These are phyloP conservation scores for Miltochrista miniata DNA, from an alignment of 2,888 invertebrate genomes.

Conservation along the genomic window DNA sequence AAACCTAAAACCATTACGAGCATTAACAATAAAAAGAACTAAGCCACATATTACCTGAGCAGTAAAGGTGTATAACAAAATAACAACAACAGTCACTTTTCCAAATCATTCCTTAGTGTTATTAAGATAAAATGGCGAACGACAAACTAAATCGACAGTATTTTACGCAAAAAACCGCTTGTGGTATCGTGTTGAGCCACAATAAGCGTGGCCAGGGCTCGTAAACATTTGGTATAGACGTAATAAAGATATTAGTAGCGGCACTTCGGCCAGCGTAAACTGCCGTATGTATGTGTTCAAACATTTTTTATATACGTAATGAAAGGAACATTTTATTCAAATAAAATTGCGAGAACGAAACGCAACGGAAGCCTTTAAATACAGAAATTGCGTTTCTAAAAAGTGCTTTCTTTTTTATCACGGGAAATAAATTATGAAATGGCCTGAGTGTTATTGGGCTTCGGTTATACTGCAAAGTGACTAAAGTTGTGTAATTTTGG, in stretches of 20 bases:
- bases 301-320: slow-evolving; percentile 45
- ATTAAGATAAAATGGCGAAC: slow-evolving; percentile 37
- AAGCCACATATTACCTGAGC: slow-evolving; percentile 8
- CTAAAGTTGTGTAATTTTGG: slow-evolving; percentile 4
- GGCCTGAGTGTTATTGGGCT: slow-evolving; percentile 28
- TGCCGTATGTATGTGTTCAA: slow-evolving; percentile 39
- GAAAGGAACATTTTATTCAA: slow-evolving; percentile 45
- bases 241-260: slow-evolving; percentile 65
- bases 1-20: slow-evolving; percentile 5
- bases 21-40: slow-evolving; percentile 20
- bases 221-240: slow-evolving; percentile 60
- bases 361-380: slow-evolving; percentile 29
- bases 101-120: slow-evolving; percentile 36
- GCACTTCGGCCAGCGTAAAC: slow-evolving; percentile 40
- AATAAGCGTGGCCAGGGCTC: slow-evolving; percentile 53
- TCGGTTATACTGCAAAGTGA: slow-evolving; percentile 26
- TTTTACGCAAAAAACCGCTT: slow-evolving; percentile 31
- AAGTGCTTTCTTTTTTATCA: slow-evolving; percentile 35
- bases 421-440: slow-evolving; percentile 36
- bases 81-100: slow-evolving; percentile 28
- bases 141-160: slow-evolving; percentile 33
- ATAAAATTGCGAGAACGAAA: slow-evolving; percentile 35
- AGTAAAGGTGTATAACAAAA: slow-evolving; percentile 23
- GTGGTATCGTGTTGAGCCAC: slow-evolving; percentile 50
- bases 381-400: slow-evolving; percentile 33